phyloP scores from a whole-genome alignment of 2,888 invertebrate genomes.

The Microctonus hyperodae region DNA sequence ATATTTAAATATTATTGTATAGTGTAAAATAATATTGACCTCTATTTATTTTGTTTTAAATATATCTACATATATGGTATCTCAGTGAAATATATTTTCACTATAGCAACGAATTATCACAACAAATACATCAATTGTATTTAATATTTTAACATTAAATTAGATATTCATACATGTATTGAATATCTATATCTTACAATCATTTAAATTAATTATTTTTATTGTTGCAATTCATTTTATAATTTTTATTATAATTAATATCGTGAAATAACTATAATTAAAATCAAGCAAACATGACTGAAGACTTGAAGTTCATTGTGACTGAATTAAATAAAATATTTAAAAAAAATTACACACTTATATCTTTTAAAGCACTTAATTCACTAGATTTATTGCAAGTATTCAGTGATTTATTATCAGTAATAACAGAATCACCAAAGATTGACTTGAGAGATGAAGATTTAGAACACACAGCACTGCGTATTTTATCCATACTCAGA shows the following conservation, averaged over 20 bases:
- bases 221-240: too few relatives aligned
- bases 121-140: conserved; percentile 3
- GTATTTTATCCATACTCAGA: conserved; percentile 74
- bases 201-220: conserved; percentile 2
- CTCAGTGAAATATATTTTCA: background rate
- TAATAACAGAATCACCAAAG: conserved; percentile 69
- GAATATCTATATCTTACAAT: background rate
- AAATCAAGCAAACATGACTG: conserved; percentile 64
- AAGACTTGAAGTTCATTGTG: conserved; percentile 74
- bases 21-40: too few relatives aligned
- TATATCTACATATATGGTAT: too few relatives aligned
- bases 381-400: conserved; percentile 79
- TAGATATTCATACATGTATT: background rate
- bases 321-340: conserved; percentile 77
- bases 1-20: too few relatives aligned
- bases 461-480: conserved; percentile 77
- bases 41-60: too few relatives aligned
- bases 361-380: conserved; percentile 83
- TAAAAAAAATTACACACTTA: conserved; percentile 78
- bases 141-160: background rate
- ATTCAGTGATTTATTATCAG: conserved; percentile 70
- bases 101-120: conserved; percentile 15
- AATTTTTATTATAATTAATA: too few relatives aligned
- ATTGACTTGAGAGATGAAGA: conserved; percentile 79
- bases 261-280: too few relatives aligned